Evolutionary conservation across 1,140 invertebrate genomes (phyloP), one percentile per base, ranked within the genome.

Genomic region (Mya arenaria): DNA sequence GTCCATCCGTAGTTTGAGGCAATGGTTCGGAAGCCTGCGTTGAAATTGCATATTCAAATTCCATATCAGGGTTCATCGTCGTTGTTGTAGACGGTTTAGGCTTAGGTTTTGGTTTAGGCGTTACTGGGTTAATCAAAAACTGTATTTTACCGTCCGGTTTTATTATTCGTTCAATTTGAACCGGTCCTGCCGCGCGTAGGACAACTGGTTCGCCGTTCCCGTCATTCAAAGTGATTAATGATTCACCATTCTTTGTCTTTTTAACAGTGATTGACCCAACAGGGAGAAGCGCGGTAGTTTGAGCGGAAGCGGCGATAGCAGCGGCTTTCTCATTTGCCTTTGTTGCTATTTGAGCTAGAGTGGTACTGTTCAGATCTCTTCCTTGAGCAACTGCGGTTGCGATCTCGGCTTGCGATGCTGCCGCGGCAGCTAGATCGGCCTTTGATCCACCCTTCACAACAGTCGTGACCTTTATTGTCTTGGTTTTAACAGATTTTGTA

Each of bases 401-500:
- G n/a, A 80, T 71, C 17, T 55, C 75, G 13, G 75, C 75, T 44
- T 80, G 77, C 36, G n/a, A 58, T 6, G 66, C 77, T 5, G 55
- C 66, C 15, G 56, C 77, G 1, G 77, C 77, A 15, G 65, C 25
- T 25, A 80, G 65, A 48, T 60, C 77, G 32, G 77, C 77, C 15
- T 48, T 34, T 44, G 65, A 2, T 2, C 77, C 66, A 5, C 66
- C 55, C 34, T 80, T 80, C 8, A 80, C 77, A 34, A 71, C 66
- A 1, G 77, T 80, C 34, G 77, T 80, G 1, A 80, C 44, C 36
- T 69, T 80, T 8, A 80, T 71, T 4, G 77, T 69, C 34, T 69
- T 80, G 6, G 77, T 80, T 34, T 80, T 80, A 30, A 80, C 77
- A 1, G 77, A 60, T 80, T 69, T 80, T 30, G 65, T 80, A 48